Conservation (phyloP, 2,797 vertebrate species). For the Coreius guichenoti region DNA sequence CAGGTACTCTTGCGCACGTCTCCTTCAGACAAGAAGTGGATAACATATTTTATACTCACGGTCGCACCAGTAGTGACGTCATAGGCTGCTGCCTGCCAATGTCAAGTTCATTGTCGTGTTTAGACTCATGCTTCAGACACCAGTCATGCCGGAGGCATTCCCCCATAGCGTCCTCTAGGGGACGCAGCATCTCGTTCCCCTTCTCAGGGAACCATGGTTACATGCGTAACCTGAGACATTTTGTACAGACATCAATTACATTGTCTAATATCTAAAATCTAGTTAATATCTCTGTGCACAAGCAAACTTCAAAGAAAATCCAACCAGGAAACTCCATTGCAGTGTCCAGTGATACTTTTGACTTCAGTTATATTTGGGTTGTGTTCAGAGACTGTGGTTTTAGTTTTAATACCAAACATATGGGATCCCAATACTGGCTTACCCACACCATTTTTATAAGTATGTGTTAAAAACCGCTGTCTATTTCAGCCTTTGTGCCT, state of each 20-base stretch:
- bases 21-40: too few species aligned
- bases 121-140: too few species aligned
- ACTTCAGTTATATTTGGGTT: conserved; percentile 22
- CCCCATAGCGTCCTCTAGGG: too few species aligned
- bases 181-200: too few species aligned
- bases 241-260: background rate
- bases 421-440: conserved; percentile 24
- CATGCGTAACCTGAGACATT: background rate
- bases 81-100: too few species aligned
- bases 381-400: conserved; percentile 38
- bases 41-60: too few species aligned
- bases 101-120: too few species aligned
- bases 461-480: conserved; percentile 28
- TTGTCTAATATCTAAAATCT: background rate
- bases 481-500: conserved; percentile 22
- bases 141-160: too few species aligned
- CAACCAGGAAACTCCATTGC: background rate
- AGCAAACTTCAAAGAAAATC: background rate
- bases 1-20: too few species aligned
- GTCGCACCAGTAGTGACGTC: too few species aligned
- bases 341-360: background rate
- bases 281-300: background rate
- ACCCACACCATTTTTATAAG: conserved; percentile 34
- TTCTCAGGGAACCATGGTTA: too few species aligned
- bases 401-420: conserved; percentile 47